Conservation (phyloP, 2,888 invertebrate species). For the Phortica okadai region DNA sequence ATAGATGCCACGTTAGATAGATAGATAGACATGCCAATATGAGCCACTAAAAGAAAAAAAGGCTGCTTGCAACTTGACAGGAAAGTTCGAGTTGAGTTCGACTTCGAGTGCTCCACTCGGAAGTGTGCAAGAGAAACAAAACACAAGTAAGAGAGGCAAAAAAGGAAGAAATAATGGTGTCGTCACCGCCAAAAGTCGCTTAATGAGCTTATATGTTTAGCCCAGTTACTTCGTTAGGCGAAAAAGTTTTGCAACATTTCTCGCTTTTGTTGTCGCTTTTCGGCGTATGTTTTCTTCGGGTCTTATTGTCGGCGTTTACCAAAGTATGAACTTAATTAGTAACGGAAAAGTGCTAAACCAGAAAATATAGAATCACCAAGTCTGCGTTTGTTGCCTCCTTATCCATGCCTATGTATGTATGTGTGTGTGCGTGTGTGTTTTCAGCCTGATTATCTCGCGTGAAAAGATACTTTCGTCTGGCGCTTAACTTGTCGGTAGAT, state of each 20-base stretch:
- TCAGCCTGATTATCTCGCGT: slow-evolving; percentile 23
- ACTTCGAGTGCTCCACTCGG: slow-evolving; percentile 4
- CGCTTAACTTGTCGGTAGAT: slow-evolving; percentile 23
- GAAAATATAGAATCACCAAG: slow-evolving; percentile 46
- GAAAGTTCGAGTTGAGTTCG: background rate
- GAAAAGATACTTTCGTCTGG: slow-evolving; percentile 34
- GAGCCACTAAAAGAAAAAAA: background rate
- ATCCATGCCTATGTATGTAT: slow-evolving; percentile 41
- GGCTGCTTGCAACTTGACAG: background rate
- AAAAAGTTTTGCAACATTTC: background rate
- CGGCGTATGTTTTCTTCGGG: background rate
- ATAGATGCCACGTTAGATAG: background rate
- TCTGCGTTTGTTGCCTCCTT: background rate
- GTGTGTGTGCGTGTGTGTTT: slow-evolving; percentile 37
- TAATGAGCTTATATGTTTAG: slow-evolving; percentile 67
- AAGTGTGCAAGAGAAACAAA: slow-evolving; percentile 8
- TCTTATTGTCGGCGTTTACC: background rate
- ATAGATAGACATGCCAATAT: background rate
- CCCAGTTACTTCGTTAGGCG: slow-evolving; percentile 20
- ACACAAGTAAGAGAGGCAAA: background rate
- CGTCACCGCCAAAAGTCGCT: slow-evolving; percentile 51
- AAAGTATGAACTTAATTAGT: slow-evolving; percentile 62
- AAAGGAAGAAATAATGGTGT: slow-evolving; percentile 7
- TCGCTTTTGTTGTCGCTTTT: slow-evolving; percentile 8
- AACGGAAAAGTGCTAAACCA: slow-evolving; percentile 63